Evolutionary conservation across 1,140 invertebrate genomes (phyloP).

Genomic region (Trachymyrmex cornetzi): DNA sequence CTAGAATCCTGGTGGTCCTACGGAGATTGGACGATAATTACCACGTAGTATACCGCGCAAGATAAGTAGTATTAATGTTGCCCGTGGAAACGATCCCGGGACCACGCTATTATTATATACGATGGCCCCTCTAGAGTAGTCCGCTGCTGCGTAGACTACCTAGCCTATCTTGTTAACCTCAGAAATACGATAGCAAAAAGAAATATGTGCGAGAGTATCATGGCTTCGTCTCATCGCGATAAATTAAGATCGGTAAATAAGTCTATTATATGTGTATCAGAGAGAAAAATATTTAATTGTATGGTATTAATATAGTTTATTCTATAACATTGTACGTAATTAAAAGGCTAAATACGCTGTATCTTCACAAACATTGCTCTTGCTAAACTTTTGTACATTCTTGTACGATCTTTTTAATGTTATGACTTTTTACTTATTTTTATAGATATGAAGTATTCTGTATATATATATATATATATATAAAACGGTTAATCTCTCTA

Average conservation of each 20-base stretch:
- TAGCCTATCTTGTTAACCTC: slow-evolving; percentile 60
- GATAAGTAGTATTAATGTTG: slow-evolving; percentile 78
- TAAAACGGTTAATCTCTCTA: too few species aligned
- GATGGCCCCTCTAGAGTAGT: slow-evolving; percentile 14
- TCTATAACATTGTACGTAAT: background rate
- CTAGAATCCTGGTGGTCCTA: slow-evolving; percentile 73
- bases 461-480: too few species aligned
- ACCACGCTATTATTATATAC: slow-evolving; percentile 75
- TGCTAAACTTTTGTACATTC: background rate
- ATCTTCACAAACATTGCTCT: background rate
- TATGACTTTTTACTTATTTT: background rate
- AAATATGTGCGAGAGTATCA: slow-evolving; percentile 8
- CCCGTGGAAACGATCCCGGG: slow-evolving; percentile 70
- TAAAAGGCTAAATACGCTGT: background rate
- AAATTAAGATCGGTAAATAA: slow-evolving; percentile 52
- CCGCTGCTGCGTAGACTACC: slow-evolving; percentile 54
- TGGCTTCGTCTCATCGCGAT: slow-evolving; percentile 32
- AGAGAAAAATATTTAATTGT: slow-evolving; percentile 1
- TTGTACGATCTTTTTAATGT: background rate
- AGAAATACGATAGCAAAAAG: slow-evolving; percentile 55
- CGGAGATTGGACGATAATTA: slow-evolving; percentile 77
- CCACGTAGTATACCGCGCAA: slow-evolving; percentile 72
- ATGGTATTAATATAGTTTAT: slow-evolving; percentile 2
- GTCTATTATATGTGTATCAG: slow-evolving; percentile 32
- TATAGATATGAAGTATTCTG: too few species aligned